These are phyloP conservation scores for Willowsia nigromaculata DNA, from an alignment of 2,888 invertebrate genomes.

Conservation along the genomic window DNA sequence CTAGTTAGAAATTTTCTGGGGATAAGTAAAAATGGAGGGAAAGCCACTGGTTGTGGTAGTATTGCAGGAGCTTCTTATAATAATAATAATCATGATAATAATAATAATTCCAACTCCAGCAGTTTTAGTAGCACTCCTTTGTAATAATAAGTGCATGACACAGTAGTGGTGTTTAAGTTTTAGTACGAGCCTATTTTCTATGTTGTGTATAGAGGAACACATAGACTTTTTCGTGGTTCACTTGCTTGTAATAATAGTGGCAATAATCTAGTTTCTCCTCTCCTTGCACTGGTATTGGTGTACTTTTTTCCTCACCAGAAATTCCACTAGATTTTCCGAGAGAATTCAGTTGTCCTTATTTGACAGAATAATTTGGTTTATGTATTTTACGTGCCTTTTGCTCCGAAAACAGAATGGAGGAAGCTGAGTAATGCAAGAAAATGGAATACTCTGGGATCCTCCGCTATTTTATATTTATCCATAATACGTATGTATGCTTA, in stretches of 20 bases:
- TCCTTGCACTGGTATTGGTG: background rate
- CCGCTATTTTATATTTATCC: background rate
- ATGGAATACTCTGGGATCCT: background rate
- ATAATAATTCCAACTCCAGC: slow-evolving; percentile 46
- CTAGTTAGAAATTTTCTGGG: slow-evolving; percentile 39
- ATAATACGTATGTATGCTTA: background rate
- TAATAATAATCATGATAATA: slow-evolving; percentile 53
- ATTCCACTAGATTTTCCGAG: slow-evolving; percentile 62
- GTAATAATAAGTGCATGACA: slow-evolving; percentile 33
- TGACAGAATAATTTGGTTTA: slow-evolving; percentile 70
- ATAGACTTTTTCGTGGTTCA: slow-evolving; percentile 34
- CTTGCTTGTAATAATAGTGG: slow-evolving; percentile 26
- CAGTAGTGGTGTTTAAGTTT: slow-evolving; percentile 8
- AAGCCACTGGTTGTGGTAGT: background rate
- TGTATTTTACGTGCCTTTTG: slow-evolving; percentile 65
- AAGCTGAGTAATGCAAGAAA: slow-evolving; percentile 3
- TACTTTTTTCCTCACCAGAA: slow-evolving; percentile 28
- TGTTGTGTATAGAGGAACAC: background rate
- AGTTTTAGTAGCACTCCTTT: slow-evolving; percentile 30
- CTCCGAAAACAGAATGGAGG: slow-evolving; percentile 15
- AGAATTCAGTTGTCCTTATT: slow-evolving; percentile 67
- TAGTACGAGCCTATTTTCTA: background rate
- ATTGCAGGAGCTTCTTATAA: slow-evolving; percentile 37
- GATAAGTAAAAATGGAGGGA: background rate
- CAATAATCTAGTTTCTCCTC: slow-evolving; percentile 37